These are phyloP conservation scores for Eucera pruinosa DNA, from an alignment of 2,888 invertebrate species.

Conservation along the genomic window DNA sequence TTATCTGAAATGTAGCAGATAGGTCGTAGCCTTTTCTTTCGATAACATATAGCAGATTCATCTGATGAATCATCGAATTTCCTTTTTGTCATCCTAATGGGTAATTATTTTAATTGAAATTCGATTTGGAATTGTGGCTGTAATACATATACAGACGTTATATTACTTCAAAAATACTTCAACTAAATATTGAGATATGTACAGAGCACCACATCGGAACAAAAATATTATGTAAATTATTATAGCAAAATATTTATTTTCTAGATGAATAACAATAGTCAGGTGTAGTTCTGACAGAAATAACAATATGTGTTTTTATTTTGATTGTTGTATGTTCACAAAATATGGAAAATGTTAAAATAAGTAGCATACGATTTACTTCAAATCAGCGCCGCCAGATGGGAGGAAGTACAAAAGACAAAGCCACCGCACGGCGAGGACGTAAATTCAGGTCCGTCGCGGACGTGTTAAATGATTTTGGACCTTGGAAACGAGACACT, in stretches of 20 bases:
- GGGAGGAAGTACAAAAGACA: background rate
- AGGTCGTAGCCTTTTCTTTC: too few species aligned
- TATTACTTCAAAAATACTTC: constrained; percentile 4
- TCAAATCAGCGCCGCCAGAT: constrained; percentile 9
- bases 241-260: constrained; percentile 1
- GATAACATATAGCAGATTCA: too few species aligned
- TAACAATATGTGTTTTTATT: too few species aligned
- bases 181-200: constrained; percentile 11
- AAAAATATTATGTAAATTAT: constrained; percentile 10
- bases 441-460: constrained; percentile 6
- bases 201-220: background rate
- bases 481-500: too few species aligned
- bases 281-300: background rate
- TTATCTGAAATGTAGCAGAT: too few species aligned
- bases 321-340: too few species aligned
- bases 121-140: constrained; percentile 1
- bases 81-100: background rate
- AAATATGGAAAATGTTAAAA: background rate
- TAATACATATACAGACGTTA: constrained; percentile 5
- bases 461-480: background rate
- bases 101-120: constrained; percentile 5
- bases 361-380: constrained; percentile 1
- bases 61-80: background rate
- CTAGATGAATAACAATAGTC: background rate
- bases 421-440: background rate